Evolutionary conservation across 2,888 invertebrate genomes (phyloP).

Genomic region (Lucinisca nassula): DNA sequence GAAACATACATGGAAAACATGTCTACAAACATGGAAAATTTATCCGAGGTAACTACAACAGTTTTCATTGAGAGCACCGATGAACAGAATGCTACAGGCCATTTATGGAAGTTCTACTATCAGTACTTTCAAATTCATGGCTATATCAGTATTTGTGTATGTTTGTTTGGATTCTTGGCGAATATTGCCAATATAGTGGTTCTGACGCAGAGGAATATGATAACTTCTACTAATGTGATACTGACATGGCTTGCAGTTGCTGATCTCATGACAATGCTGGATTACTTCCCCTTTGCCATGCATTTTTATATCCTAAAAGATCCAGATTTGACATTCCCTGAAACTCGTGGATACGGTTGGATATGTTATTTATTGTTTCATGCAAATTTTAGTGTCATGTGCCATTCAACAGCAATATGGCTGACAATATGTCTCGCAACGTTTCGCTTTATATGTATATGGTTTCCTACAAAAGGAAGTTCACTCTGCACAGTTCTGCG

Average conservation of each 20-base stretch:
- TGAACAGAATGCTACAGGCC: background rate
- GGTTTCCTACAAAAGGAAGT: constrained; percentile 93
- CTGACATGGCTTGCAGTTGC: constrained; percentile 94
- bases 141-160: constrained; percentile 95
- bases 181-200: constrained; percentile 97
- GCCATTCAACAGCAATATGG: constrained; percentile 97
- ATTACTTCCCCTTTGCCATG: constrained; percentile 96
- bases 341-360: constrained; percentile 86
- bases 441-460: constrained; percentile 94
- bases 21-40: background rate
- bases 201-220: constrained; percentile 96
- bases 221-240: constrained; percentile 97
- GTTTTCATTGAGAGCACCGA: background rate
- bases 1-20: too few relatives aligned
- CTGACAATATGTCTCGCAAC: constrained; percentile 97
- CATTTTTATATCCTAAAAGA: constrained; percentile 89
- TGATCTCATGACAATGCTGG: constrained; percentile 96
- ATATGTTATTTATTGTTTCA: constrained; percentile 91
- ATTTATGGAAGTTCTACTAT: background rate
- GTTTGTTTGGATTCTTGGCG: constrained; percentile 96
- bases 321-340: constrained; percentile 72
- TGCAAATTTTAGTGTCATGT: constrained; percentile 95
- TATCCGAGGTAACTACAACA: background rate
- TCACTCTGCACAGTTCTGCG: constrained; percentile 94
- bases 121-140: constrained; percentile 91